Percentiles rank a stretch among this genome's conserved stretches.
These are phyloP conservation scores for Protaetia brevitarsis DNA, from an alignment of 1,140 invertebrate genomes.

Conservation along the genomic window DNA sequence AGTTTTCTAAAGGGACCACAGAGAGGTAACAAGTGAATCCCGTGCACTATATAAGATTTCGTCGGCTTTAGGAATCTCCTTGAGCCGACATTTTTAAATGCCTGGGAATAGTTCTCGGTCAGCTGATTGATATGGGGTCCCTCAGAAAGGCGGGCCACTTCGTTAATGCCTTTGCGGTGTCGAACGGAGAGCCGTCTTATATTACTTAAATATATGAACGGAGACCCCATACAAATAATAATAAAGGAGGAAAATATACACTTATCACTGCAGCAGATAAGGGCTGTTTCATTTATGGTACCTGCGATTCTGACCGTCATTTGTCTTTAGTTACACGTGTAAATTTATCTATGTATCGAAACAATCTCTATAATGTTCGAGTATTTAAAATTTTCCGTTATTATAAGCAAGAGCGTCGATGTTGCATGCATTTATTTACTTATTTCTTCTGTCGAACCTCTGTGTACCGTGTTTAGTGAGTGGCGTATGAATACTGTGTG, in stretches of 20 bases:
- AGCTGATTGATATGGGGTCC: constrained; percentile 27
- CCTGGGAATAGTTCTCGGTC: constrained; percentile 27
- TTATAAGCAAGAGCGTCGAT: no score
- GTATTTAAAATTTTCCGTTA: no score
- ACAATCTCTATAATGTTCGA: no score
- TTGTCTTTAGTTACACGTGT: no score
- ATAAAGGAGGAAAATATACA: constrained; percentile 1
- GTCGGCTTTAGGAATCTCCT: background rate
- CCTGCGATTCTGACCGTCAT: background rate
- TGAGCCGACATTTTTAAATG: constrained; percentile 31
- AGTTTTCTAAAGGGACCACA: no score
- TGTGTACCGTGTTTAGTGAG: no score
- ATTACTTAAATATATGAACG: background rate
- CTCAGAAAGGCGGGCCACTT: background rate
- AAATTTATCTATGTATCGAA: no score
- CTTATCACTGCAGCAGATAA: background rate
- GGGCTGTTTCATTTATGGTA: background rate
- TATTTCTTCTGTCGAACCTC: background rate
- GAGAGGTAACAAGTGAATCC: background rate
- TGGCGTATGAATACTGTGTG: background rate
- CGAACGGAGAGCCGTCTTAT: background rate
- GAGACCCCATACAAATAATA: background rate
- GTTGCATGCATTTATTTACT: no score
- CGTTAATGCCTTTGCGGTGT: background rate
- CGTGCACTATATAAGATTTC: background rate